These are phyloP conservation scores for Lasiommata megera DNA, from an alignment of 2,888 invertebrate species.

Conservation along the genomic window DNA sequence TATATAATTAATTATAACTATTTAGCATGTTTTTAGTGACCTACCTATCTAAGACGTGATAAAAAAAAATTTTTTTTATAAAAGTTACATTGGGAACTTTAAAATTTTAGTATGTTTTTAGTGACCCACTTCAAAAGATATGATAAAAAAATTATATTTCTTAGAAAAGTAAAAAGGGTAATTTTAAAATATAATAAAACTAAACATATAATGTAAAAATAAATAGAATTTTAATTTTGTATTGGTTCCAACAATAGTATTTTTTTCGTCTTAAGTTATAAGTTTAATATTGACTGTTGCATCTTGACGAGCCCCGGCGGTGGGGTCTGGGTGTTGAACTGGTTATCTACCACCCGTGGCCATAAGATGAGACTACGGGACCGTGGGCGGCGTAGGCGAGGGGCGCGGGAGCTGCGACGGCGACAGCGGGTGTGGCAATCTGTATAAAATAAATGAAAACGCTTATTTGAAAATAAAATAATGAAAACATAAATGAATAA, in stretches of 20 bases:
- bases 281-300: constrained; percentile 71
- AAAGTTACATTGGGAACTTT: no score
- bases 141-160: no score
- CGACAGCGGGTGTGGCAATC: constrained; percentile 65
- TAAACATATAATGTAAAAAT: constrained; percentile 3
- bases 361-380: constrained; percentile 42
- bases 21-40: no score
- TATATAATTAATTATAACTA: no score
- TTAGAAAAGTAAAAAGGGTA: no score
- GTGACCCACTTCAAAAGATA: no score
- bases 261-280: constrained; percentile 16
- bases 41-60: no score
- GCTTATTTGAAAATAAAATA: no score
- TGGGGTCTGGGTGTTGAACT: constrained; percentile 31
- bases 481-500: no score
- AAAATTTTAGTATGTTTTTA: no score
- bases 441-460: constrained; percentile 34
- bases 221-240: constrained; percentile 13
- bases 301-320: constrained; percentile 40
- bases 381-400: constrained; percentile 50
- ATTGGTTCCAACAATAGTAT: constrained; percentile 17
- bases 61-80: no score
- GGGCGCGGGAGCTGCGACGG: constrained; percentile 56
- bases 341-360: constrained; percentile 61
- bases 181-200: not conserved